Percentiles rank a stretch among this genome's conserved stretches.
phyloP scores from a whole-genome alignment of 2,888 invertebrate genomes.

The Mythimna albipuncta region DNA sequence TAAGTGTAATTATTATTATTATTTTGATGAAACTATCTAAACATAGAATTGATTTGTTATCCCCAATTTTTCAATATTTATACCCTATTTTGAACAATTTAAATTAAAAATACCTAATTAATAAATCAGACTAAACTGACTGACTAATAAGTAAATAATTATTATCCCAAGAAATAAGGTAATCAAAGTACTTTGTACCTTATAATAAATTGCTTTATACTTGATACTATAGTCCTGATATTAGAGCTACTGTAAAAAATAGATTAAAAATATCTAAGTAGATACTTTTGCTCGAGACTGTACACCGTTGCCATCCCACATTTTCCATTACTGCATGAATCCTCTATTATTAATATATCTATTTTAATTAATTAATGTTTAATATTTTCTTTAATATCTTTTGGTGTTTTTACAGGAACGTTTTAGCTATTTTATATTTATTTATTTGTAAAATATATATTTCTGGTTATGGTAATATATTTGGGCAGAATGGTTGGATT shows the following conservation, averaged over 20 bases:
- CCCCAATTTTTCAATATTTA: neutral
- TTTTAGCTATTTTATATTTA: slow-evolving; percentile 52
- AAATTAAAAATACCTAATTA: neutral
- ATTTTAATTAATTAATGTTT: slow-evolving; percentile 38
- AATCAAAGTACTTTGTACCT: neutral
- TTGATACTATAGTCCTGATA: slow-evolving; percentile 7
- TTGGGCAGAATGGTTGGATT: slow-evolving; percentile 41
- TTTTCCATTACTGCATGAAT: slow-evolving; percentile 58
- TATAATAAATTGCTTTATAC: slow-evolving; percentile 12
- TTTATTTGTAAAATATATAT: slow-evolving; percentile 42
- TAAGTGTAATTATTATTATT: slow-evolving; percentile 35
- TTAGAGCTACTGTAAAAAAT: neutral
- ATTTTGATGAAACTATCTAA: slow-evolving; percentile 15
- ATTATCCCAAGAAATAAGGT: neutral
- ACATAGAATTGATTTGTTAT: neutral
- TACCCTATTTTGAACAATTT: neutral
- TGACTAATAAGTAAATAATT: neutral
- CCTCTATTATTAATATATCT: slow-evolving; percentile 55
- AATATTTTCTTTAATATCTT: slow-evolving; percentile 56
- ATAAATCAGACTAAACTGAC: neutral
- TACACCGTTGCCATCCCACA: slow-evolving; percentile 60
- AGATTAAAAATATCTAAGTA: neutral
- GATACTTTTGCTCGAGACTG: slow-evolving; percentile 40
- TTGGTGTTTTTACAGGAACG: slow-evolving; percentile 63
- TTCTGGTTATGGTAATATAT: slow-evolving; percentile 40